Conservation (phyloP, 2,888 invertebrate genomes). For the Euproctis similis region DNA sequence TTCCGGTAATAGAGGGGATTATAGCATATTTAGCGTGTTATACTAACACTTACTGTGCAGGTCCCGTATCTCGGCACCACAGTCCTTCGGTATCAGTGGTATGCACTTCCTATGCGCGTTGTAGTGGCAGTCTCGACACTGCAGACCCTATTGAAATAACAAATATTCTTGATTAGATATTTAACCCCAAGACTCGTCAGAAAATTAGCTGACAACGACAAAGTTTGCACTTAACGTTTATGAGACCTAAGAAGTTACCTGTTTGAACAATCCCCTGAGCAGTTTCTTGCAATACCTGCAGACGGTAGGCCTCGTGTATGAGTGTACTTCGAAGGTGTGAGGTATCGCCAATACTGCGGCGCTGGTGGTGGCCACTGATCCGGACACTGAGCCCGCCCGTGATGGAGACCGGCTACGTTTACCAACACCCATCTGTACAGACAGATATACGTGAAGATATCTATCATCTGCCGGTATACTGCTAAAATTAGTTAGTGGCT, state of each 20-base stretch:
- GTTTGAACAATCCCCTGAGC: conserved; percentile 92
- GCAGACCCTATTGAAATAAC: conserved; percentile 81
- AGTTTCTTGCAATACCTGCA: conserved; percentile 97
- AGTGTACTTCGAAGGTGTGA: conserved; percentile 97
- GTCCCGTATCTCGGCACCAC: conserved; percentile 81
- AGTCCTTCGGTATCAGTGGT: conserved; percentile 92
- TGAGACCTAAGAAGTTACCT: conserved; percentile 7
- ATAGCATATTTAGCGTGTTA: too few relatives aligned
- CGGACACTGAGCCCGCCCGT: conserved; percentile 71
- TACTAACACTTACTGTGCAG: conserved; percentile 57
- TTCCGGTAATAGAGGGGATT: too few relatives aligned
- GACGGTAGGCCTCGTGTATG: conserved; percentile 96
- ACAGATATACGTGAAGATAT: neutral
- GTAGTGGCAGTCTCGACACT: conserved; percentile 97
- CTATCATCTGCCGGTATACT: too few relatives aligned
- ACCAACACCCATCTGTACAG: conserved; percentile 11
- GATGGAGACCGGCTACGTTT: conserved; percentile 82
- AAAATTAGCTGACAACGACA: too few relatives aligned
- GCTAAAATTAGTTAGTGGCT: too few relatives aligned
- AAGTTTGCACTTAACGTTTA: too few relatives aligned
- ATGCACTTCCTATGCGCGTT: conserved; percentile 97
- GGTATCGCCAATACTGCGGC: conserved; percentile 70
- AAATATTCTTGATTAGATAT: too few relatives aligned
- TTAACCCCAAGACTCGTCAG: too few relatives aligned
- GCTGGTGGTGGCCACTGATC: conserved; percentile 34